Base-by-base conservation (phyloP, 1,140 invertebrate species). In the Trachymyrmex septentrionalis region DNA sequence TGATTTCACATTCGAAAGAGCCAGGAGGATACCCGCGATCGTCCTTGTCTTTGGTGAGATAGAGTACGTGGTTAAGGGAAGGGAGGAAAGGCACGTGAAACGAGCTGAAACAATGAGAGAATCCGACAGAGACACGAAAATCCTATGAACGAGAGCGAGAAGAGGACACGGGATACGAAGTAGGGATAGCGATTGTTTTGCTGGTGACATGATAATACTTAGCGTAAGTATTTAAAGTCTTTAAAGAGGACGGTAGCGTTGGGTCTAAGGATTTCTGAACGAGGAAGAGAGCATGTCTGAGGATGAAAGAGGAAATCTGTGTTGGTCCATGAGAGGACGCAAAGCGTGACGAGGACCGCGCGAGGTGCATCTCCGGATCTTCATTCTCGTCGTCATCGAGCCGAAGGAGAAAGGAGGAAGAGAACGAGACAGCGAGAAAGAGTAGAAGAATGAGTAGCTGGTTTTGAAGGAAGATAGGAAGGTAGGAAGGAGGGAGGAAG, bases 1-100 rank as follows among this genome's bases (percentile, higher is more conserved):
- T 92, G 91, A 93, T 93, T 92, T 89, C 85, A 91, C 88, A 88
- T 92, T 92, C 89, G 87, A 91, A 90, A 67, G 81, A 89, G 75
- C 19, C 44, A 61, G 30, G 2, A 71, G 88, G 66, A 73, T 53
- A 90, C 82, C 21, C 57, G 69, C 80, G 85, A 90, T 90, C 81
- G 77, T 90, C 88, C 85, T 57, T 72, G 64, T 91, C 50, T 66
- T 75, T 81, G 73, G 27, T 57, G 85, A 80, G 76, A 55, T 44
- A 81, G 59, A 64, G 48, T 61, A 55, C 75, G 34, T 55, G 57
- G 7, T 55, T 50, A 34, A n/a, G 72, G 50, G 27, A 80, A 86
- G 24, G 59, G 38, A 53, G 16, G 24, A 57, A 44, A 57, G 63
- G 30, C 81, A 27, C n/a, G 55, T 10, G 82, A 85, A 89, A 86